Base-by-base conservation (phyloP, 1,140 invertebrate species). In the Caenorhabditis tropicalis region DNA sequence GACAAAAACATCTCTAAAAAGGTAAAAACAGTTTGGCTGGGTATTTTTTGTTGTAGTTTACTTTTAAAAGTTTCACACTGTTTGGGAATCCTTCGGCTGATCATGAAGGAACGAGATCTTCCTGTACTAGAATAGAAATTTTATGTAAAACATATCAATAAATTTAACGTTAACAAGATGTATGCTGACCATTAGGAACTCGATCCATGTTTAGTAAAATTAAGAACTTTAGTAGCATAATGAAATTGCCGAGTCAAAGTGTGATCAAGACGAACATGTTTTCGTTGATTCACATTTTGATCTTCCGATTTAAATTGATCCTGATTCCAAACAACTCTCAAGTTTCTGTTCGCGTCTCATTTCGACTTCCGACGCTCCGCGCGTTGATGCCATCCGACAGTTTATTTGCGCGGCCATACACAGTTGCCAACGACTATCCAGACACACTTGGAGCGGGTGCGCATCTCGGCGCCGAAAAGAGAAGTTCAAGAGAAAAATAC, bases 351-450 rank as follows among this genome's bases (percentile, higher is more conserved):
- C 53, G 6, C 53, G n/a, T 27, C 53, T 24, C 24, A n/a, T 7
- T 58, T 58, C 21, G 53, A 15, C 53, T 58, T 27, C 58, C 15
- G 58, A 65, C 19, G 58, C 33, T 36, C 31, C 58, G 15, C 58
- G 15, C 36, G 15, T 31, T 19, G 16, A 74, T 74, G 65, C 65
- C 65, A 74, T 74, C 43, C 65, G 19, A 46, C 65, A 74, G 33
- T 65, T 46, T 74, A 24, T 74, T 74, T 74, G 65, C 65, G 58
- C 58, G 58, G 29, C n/a, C n/a, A n/a, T 65, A 74, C 65, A 43
- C 65, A 74, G 65, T 74, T 74, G 65, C 36, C 65, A 74, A 46
- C 4, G 36, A 74, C 21, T 33, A n/a, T 74, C 65, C 65, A 74
- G 65, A 74, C 65, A 74, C 12, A 43, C 33, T 24, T 15, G 21